phyloP scores from a whole-genome alignment of 2,888 invertebrate genomes.

The Deilephila elpenor region DNA sequence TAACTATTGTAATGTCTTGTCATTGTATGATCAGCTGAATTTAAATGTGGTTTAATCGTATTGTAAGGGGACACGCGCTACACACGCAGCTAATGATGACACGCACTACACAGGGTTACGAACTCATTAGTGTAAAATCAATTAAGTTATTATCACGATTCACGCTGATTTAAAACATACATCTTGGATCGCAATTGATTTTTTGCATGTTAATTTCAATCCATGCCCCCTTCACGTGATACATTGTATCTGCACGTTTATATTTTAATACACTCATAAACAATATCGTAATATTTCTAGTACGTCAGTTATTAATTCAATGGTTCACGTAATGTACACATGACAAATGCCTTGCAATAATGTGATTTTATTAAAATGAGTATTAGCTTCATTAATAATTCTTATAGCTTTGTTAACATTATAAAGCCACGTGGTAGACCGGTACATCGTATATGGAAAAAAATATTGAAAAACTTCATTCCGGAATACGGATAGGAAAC shows the following conservation, averaged over 20 bases:
- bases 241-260: background rate
- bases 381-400: too few relatives aligned
- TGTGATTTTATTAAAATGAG: too few relatives aligned
- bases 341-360: too few relatives aligned
- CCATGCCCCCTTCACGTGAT: background rate
- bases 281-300: background rate
- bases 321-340: too few relatives aligned
- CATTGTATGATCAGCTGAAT: slow-evolving; percentile 40
- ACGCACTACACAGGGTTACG: background rate
- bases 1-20: slow-evolving; percentile 10
- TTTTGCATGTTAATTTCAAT: background rate
- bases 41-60: slow-evolving; percentile 32
- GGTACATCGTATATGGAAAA: too few relatives aligned
- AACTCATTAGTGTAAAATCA: slow-evolving; percentile 12
- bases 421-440: too few relatives aligned
- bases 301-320: too few relatives aligned
- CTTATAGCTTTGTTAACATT: too few relatives aligned
- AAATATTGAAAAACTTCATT: too few relatives aligned
- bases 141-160: background rate
- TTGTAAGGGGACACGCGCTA: slow-evolving; percentile 15
- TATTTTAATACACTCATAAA: background rate
- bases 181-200: background rate
- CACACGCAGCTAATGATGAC: background rate
- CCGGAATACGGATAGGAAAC: too few relatives aligned
- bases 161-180: background rate